phyloP scores from a whole-genome alignment of 2,113 vertebrate species.

The Cyprinus carpio region DNA sequence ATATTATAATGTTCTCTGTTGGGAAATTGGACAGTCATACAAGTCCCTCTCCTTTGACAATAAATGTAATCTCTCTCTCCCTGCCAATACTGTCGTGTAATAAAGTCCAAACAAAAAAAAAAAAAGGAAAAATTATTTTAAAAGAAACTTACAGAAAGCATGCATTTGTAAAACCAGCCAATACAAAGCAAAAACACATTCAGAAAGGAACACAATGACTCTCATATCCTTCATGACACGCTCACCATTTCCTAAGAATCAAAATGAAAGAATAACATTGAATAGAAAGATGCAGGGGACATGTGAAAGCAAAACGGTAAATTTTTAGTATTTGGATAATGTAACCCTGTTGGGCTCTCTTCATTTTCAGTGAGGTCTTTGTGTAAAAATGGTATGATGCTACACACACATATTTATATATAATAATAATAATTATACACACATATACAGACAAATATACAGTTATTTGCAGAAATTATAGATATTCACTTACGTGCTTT shows the following conservation, averaged over 20 bases:
- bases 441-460: too few relatives aligned
- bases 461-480: too few relatives aligned
- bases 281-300: background rate
- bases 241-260: background rate
- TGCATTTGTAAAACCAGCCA: background rate
- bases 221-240: background rate
- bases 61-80: background rate
- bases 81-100: background rate
- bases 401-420: background rate
- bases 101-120: too few relatives aligned
- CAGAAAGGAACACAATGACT: background rate
- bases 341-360: background rate
- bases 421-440: too few relatives aligned
- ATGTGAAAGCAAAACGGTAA: background rate
- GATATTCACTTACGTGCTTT: conserved; percentile 5
- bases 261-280: background rate
- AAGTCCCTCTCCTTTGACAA: background rate
- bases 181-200: conserved; percentile 10
- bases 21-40: too few relatives aligned
- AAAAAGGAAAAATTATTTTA: too few relatives aligned
- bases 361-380: background rate
- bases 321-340: background rate
- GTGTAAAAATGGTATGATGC: background rate
- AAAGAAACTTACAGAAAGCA: too few relatives aligned
- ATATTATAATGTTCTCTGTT: too few relatives aligned